These are phyloP conservation scores for Benthosema pterotum DNA, from an alignment of 2,797 vertebrate species.

Conservation along the genomic window DNA sequence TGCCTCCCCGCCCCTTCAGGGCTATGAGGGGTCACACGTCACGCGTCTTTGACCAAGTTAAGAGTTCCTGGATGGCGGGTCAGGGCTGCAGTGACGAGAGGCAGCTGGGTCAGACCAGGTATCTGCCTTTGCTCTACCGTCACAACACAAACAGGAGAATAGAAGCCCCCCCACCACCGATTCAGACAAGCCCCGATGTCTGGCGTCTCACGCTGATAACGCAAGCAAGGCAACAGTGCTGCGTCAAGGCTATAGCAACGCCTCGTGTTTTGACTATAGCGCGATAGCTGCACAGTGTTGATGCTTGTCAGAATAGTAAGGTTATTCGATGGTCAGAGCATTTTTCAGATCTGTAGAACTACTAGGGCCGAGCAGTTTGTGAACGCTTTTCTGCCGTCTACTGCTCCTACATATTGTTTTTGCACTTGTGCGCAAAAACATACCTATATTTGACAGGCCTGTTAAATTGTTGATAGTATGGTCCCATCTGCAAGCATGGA, in stretches of 20 bases:
- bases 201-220: slow-evolving; percentile 21
- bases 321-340: no score
- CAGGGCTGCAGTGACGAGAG: slow-evolving; percentile 31
- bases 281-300: slow-evolving; percentile 4
- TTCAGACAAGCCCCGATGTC: slow-evolving; percentile 7
- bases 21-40: slow-evolving; percentile 4
- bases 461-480: no score
- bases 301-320: no score
- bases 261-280: slow-evolving; percentile 24
- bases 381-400: no score
- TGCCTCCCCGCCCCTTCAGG: no score
- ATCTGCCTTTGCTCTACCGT: slow-evolving; percentile 28
- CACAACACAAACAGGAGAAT: slow-evolving; percentile 19
- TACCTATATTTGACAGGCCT: no score
- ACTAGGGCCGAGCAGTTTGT: no score
- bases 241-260: slow-evolving; percentile 18
- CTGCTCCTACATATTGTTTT: no score
- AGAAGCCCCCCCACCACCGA: slow-evolving; percentile 35
- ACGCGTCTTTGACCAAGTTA: slow-evolving; percentile 34
- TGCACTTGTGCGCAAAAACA: no score
- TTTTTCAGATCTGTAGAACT: no score
- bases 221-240: slow-evolving; percentile 7
- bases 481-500: no score
- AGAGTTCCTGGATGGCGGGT: slow-evolving; percentile 14
- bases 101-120: slow-evolving; percentile 23